These are phyloP conservation scores for Dissostichus mawsoni DNA, from an alignment of 2,113 vertebrate genomes.

Conservation along the genomic window DNA sequence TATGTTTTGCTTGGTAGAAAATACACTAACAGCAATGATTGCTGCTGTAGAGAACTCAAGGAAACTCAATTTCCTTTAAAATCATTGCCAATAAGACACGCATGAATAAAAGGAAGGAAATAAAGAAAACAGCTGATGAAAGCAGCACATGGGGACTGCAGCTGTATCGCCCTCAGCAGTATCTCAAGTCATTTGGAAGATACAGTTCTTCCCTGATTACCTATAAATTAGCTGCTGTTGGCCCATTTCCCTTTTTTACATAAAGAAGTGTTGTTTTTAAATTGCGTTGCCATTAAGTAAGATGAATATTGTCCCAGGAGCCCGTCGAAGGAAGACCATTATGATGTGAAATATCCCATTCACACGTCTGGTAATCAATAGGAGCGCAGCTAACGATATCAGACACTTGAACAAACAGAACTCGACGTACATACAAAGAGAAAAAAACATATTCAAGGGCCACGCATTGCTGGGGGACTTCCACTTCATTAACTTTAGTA, in stretches of 20 bases:
- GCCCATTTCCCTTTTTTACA: conserved; percentile 7
- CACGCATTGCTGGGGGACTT: conserved; percentile 46
- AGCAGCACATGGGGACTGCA: neutral
- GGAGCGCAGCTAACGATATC: conserved; percentile 15
- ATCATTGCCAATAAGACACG: conserved; percentile 33
- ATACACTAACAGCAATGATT: too few species aligned
- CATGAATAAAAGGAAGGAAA: conserved; percentile 30
- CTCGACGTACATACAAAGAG: conserved; percentile 5
- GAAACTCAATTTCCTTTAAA: conserved; percentile 18
- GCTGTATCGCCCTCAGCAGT: conserved; percentile 45
- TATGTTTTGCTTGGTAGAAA: too few species aligned
- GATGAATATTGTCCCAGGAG: conserved; percentile 27
- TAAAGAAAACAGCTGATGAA: conserved; percentile 53
- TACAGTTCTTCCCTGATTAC: conserved; percentile 43
- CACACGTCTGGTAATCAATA: conserved; percentile 47
- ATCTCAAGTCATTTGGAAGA: conserved; percentile 48
- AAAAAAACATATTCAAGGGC: conserved; percentile 48
- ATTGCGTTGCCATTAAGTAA: conserved; percentile 18
- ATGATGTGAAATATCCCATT: conserved; percentile 42
- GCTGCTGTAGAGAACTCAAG: neutral
- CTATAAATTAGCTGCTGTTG: conserved; percentile 39
- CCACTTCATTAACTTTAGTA: conserved; percentile 63
- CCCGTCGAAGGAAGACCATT: neutral
- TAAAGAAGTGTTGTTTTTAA: conserved; percentile 13
- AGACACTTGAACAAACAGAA: neutral